Base-by-base conservation (phyloP, 2,888 invertebrate genomes). In the Poecilobothrus nobilitatus region DNA sequence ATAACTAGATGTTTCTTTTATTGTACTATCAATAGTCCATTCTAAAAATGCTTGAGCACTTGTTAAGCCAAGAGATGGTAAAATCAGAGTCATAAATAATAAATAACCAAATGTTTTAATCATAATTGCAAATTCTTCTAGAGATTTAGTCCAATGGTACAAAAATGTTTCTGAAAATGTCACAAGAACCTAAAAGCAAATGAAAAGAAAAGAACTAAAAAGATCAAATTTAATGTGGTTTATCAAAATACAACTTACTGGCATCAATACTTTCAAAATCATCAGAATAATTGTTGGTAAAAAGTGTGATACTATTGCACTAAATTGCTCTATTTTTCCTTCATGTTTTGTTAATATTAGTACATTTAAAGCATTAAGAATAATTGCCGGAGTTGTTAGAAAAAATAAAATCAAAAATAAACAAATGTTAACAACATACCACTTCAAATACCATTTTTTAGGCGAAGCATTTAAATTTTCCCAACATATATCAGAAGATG, bases 401-500 rank as follows among this genome's bases (percentile, higher is more conserved):
- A 97, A 96, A 81, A 96, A 95, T 65, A 97, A 82, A 18, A 92
- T 84, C 68, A 95, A 81, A 75, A 94, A 91, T 65, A 97, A 82
- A 69, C 89, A 84, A 34, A 89, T 80, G 81, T 97, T 97, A 20
- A 96, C 89, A 69, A 90, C 77, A 70, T 92, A 84, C 71, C 94
- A 94, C 81, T 92, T 94, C 37, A 94, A 83, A 78, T 93, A 92
- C 92, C 94, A 94, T 74, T 90, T 87, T 69, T 91, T 88, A 67
- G 90, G 90, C 66, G 91, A 89, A 65, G 93, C 87, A 76, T 91
- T 90, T 71, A 97, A 82, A 81, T 97, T 94, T 80, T 95, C 95
- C 97, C 97, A 97, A 79, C 94, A 92, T 68, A 97, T 91, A 80
- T 97, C 96, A 62, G 92, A 89, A 0, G 97, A 95, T 34, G 92